Evolutionary conservation across 2,888 invertebrate species (phyloP).

Genomic region (Polyommatus icarus): DNA sequence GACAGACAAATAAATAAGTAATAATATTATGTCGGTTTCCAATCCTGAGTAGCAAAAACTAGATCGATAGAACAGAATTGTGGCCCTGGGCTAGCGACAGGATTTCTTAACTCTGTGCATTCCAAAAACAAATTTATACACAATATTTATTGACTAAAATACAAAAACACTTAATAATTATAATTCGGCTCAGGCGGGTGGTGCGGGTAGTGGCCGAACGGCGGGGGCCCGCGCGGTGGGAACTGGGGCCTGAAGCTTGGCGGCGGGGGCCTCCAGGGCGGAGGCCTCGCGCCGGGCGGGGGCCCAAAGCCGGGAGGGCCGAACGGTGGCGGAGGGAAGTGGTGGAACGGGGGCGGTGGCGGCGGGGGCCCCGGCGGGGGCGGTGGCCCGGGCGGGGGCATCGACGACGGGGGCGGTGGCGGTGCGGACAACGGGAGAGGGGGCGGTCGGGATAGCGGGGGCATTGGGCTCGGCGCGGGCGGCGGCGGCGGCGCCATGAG

Average conservation of each 20-base stretch:
- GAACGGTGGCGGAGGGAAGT: constrained; percentile 57
- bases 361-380: constrained; percentile 69
- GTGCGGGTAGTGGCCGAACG: constrained; percentile 84
- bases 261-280: constrained; percentile 84
- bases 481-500: constrained; percentile 88
- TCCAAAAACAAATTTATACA: constrained; percentile 36
- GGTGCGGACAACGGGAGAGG: constrained; percentile 73
- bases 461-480: constrained; percentile 85
- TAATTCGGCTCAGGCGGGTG: constrained; percentile 75
- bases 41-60: no score
- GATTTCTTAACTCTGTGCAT: background rate
- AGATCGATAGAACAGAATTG: background rate
- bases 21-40: no score
- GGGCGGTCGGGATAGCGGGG: constrained; percentile 83
- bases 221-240: constrained; percentile 82
- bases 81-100: background rate
- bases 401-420: constrained; percentile 64
- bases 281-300: constrained; percentile 80
- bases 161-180: constrained; percentile 64
- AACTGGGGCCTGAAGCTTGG: constrained; percentile 62
- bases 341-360: constrained; percentile 66
- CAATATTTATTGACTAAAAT: constrained; percentile 46
- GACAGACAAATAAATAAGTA: no score
- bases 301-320: constrained; percentile 72
- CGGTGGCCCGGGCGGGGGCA: constrained; percentile 61